Conservation (phyloP, 2,797 vertebrate genomes). For the Poecilia velifera region DNA sequence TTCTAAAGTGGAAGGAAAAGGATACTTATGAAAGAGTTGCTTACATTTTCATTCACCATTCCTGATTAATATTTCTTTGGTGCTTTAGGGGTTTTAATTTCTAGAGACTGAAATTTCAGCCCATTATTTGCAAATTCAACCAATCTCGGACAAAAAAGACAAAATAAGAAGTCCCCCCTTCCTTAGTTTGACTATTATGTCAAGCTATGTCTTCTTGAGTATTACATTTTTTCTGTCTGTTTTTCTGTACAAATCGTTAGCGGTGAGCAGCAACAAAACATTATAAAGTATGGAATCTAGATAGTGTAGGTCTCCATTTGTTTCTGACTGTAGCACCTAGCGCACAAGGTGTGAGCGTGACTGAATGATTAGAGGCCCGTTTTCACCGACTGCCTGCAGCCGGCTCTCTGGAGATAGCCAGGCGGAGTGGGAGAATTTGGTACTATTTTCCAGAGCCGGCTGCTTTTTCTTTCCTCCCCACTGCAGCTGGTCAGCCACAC, state of each 20-base stretch:
- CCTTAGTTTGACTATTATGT: slow-evolving; percentile 4
- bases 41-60: neutral
- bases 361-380: slow-evolving; percentile 60
- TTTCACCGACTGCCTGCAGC: slow-evolving; percentile 60
- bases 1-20: neutral
- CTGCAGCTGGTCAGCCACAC: slow-evolving; percentile 68
- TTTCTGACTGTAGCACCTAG: slow-evolving; percentile 27
- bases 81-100: neutral
- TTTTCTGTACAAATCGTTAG: slow-evolving; percentile 25
- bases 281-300: slow-evolving; percentile 9
- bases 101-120: neutral
- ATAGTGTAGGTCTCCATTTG: slow-evolving; percentile 28
- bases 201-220: neutral
- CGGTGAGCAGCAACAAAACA: slow-evolving; percentile 5
- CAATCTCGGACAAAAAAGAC: too few relatives aligned
- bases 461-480: slow-evolving; percentile 34
- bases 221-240: slow-evolving; percentile 21
- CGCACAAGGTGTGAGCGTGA: slow-evolving; percentile 52
- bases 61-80: neutral
- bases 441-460: slow-evolving; percentile 55
- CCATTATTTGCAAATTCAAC: neutral
- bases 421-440: slow-evolving; percentile 39
- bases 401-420: slow-evolving; percentile 51
- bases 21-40: neutral
- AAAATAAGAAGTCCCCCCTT: too few relatives aligned